Base-by-base conservation (phyloP, 2,797 vertebrate species). In the Paramormyrops hopkinsi region DNA sequence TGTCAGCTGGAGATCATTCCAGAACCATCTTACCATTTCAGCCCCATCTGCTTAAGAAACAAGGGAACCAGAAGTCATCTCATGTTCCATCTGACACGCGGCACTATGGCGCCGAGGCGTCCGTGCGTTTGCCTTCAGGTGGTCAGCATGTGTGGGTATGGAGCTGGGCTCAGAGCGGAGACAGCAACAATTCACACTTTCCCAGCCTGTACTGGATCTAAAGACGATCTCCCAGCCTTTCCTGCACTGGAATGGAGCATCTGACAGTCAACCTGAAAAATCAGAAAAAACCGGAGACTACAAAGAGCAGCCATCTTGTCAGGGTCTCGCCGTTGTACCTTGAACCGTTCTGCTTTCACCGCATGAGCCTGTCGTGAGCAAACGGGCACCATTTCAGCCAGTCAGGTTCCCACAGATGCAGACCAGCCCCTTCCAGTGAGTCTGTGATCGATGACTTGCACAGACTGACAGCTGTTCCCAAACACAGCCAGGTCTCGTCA, bases 81-180 rank as follows among this genome's bases (percentile, higher is more conserved):
- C 69, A 22, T 14, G 62, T 83, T 73, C 62, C 46, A 44, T 87
- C 83, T 89, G 82, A 79, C 62, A 11, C 88, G 29, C 69, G 59
- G 17, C 44, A 83, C 73, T 85, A 84, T n/a, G 69, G 54, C 19
- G 53, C 17, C 88, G 83, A 79, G 50, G 85, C 76, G 88, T 86
- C 83, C 69, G 76, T 88, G 90, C 46, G 89, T 79, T 65, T 41
- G 90, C 90, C 90, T 90, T 7, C 17, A 79, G 89, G 89, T 89
- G 51, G 86, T 48, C 84, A 48, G 54, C 79, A 41, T 87, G 69
- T 53, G 90, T 87, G 56, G 86, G 89, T 90, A 88, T 85, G 62
- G 73, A 87, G 25, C 76, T 73, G 59, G 87, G 76, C 53, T 88
- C 69, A 76, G 65, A 56, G 89, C 59, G 17, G 65, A 88, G 88